Conservation (phyloP, 1,140 invertebrate species). For the Lucilia cuprina region DNA sequence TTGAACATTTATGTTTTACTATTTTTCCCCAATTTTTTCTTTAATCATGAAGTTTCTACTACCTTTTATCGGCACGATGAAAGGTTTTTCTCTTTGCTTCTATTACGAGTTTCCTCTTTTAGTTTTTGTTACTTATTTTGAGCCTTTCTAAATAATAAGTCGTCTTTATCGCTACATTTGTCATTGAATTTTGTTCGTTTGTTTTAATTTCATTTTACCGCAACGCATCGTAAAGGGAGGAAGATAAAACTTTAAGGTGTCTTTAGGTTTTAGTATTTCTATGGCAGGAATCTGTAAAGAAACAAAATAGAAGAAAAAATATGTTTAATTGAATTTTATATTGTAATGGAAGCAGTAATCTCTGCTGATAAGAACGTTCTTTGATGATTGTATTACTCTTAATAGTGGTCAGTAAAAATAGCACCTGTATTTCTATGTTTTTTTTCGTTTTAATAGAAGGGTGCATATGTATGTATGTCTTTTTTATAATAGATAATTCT, state of each 20-base stretch:
- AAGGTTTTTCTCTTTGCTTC: background rate
- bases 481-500: background rate
- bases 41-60: background rate
- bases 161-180: background rate
- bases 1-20: background rate
- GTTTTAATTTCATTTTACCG: background rate
- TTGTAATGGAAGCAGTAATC: constrained; percentile 6
- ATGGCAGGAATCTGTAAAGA: background rate
- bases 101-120: background rate
- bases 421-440: background rate
- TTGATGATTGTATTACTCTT: background rate
- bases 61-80: constrained; percentile 2
- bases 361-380: background rate
- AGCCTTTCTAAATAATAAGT: constrained; percentile 1
- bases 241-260: background rate
- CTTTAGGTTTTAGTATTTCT: background rate
- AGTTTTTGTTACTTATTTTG: background rate
- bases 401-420: background rate
- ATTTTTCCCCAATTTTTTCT: background rate
- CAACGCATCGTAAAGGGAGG: background rate
- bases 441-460: no score
- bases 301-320: background rate
- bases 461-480: no score
- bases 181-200: background rate
- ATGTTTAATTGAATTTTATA: background rate